These are phyloP conservation scores for Plodia interpunctella DNA, from an alignment of 1,140 invertebrate genomes.

Conservation along the genomic window DNA sequence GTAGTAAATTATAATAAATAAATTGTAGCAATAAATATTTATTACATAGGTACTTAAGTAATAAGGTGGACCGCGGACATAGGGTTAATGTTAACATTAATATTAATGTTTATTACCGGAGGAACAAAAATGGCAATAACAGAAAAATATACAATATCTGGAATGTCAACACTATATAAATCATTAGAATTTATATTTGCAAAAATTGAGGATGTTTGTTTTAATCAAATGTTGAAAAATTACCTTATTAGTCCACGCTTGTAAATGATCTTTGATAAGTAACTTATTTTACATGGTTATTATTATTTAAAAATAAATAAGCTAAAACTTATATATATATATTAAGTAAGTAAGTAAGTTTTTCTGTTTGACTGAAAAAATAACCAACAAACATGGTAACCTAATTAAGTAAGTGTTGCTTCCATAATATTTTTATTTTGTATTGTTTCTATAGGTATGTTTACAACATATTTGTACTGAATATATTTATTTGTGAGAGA, in stretches of 20 bases:
- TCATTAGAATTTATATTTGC: no score
- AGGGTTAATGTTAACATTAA: slow-evolving; percentile 13
- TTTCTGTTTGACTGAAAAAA: no score
- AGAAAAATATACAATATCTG: neutral
- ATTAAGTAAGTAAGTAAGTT: no score
- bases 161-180: neutral
- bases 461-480: neutral
- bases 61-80: slow-evolving; percentile 4
- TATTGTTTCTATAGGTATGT: neutral
- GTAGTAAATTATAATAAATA: neutral
- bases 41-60: slow-evolving; percentile 12
- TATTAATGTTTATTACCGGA: slow-evolving; percentile 1
- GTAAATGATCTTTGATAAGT: no score
- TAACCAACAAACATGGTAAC: no score
- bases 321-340: no score
- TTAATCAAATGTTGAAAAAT: no score
- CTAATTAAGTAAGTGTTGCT: no score
- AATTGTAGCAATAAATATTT: slow-evolving; percentile 3
- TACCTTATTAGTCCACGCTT: no score
- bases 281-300: no score
- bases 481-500: neutral
- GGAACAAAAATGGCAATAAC: neutral
- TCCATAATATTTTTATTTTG: neutral
- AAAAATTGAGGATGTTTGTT: no score
- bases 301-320: no score